Percentiles rank a stretch among this genome's conserved stretches.
phyloP scores from a whole-genome alignment of 2,888 invertebrate species.

The Hipparchia semele region DNA sequence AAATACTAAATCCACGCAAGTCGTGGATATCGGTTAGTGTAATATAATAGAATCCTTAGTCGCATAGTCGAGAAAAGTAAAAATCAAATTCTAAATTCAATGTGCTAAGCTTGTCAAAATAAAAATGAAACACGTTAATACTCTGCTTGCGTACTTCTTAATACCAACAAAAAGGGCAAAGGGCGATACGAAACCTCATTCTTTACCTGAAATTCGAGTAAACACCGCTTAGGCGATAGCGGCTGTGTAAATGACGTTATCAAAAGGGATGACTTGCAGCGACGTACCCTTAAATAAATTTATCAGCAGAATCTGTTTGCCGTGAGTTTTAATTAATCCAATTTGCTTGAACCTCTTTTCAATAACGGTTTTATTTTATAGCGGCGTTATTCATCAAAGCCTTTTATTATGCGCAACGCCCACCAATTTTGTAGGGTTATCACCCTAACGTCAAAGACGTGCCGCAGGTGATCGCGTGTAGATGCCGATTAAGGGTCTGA shows the following conservation, averaged over 20 bases:
- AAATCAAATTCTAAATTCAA: background rate
- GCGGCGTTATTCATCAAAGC: too few relatives aligned
- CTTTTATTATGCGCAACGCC: too few relatives aligned
- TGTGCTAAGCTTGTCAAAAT: background rate
- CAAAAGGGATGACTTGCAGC: constrained; percentile 56
- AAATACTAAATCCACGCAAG: too few relatives aligned
- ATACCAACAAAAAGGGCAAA: constrained; percentile 19
- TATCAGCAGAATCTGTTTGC: constrained; percentile 63
- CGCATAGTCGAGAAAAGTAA: too few relatives aligned
- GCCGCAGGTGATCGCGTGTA: too few relatives aligned
- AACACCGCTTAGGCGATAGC: constrained; percentile 56
- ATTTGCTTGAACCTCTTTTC: constrained; percentile 49
- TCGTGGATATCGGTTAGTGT: too few relatives aligned
- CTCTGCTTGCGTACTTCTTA: constrained; percentile 3
- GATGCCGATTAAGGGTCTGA: too few relatives aligned
- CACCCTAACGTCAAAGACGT: too few relatives aligned
- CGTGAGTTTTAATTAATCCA: constrained; percentile 65
- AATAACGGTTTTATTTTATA: constrained; percentile 33
- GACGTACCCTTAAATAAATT: constrained; percentile 56
- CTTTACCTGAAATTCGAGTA: constrained; percentile 59
- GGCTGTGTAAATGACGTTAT: constrained; percentile 73
- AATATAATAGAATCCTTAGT: too few relatives aligned
- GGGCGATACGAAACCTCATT: constrained; percentile 47
- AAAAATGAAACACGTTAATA: constrained; percentile 6
- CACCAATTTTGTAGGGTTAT: too few relatives aligned